Percentiles rank a stretch among this genome's conserved stretches.
Conservation (phyloP, 2,888 invertebrate genomes). For the Cosmia trapezina region DNA sequence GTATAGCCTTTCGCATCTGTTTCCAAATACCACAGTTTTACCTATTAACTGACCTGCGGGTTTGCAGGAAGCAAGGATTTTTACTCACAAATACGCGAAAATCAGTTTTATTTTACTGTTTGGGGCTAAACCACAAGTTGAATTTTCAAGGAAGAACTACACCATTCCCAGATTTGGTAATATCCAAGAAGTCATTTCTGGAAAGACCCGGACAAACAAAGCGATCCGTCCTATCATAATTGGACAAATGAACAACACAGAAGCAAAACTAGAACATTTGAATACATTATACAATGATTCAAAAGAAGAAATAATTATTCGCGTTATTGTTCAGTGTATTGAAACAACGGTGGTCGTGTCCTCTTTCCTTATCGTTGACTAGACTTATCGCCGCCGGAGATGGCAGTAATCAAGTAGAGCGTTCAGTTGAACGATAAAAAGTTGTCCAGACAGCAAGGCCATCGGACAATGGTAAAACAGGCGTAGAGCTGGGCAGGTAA, state of each 20-base stretch:
- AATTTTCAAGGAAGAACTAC: background rate
- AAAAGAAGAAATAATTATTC: slow-evolving; percentile 25
- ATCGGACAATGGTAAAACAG: slow-evolving; percentile 72
- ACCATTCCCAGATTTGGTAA: background rate
- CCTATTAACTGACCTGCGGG: background rate
- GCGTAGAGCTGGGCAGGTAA: slow-evolving; percentile 78
- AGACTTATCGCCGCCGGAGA: slow-evolving; percentile 67
- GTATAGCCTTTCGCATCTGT: background rate
- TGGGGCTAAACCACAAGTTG: background rate
- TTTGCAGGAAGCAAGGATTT: background rate
- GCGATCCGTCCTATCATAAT: background rate
- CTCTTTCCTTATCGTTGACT: slow-evolving; percentile 69
- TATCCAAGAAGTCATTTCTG: background rate
- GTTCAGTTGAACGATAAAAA: slow-evolving; percentile 74
- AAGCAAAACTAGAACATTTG: background rate
- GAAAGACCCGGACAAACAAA: background rate
- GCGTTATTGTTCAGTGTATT: slow-evolving; percentile 42
- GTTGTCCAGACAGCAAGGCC: slow-evolving; percentile 79
- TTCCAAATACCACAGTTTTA: background rate
- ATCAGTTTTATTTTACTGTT: background rate
- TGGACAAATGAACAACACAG: background rate
- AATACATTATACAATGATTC: background rate
- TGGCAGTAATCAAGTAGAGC: slow-evolving; percentile 69
- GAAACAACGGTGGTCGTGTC: slow-evolving; percentile 57
- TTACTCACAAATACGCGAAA: background rate